phyloP scores from a whole-genome alignment of 2,113 vertebrate genomes.

The Capricornis sumatraensis region DNA sequence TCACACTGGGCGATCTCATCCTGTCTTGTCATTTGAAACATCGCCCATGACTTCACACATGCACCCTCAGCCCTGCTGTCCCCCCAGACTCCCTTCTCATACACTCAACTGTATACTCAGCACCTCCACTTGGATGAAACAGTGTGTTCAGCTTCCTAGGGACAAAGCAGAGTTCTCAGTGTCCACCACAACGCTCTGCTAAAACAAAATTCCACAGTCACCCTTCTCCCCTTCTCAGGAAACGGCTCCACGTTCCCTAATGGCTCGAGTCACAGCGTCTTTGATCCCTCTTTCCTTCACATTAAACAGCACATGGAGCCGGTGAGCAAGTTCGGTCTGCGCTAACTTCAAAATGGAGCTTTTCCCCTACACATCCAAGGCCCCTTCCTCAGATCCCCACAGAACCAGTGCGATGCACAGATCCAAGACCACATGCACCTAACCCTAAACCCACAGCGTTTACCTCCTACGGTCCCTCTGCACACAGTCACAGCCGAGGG shows the following conservation, averaged over 20 bases:
- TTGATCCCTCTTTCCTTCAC: background rate
- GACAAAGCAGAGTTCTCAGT: background rate
- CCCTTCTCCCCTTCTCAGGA: background rate
- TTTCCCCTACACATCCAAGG: background rate
- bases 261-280: rapidly evolving
- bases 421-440: rapidly evolving
- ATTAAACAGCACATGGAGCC: rapidly evolving
- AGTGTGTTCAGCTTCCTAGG: rapidly evolving
- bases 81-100: background rate
- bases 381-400: background rate
- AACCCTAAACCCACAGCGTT: rapidly evolving
- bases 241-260: background rate
- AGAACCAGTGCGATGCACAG: rapidly evolving
- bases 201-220: background rate
- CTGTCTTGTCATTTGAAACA: background rate
- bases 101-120: rapidly evolving
- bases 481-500: rapidly evolving
- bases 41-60: rapidly evolving
- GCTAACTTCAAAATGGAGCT: background rate
- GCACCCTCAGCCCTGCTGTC: background rate
- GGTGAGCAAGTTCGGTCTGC: background rate
- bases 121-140: background rate
- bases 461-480: background rate
- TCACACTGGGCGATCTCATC: background rate
- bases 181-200: too few species aligned